phyloP scores from a whole-genome alignment of 92 coral and sea anemone genomes.

The Micromussa lordhowensis region DNA sequence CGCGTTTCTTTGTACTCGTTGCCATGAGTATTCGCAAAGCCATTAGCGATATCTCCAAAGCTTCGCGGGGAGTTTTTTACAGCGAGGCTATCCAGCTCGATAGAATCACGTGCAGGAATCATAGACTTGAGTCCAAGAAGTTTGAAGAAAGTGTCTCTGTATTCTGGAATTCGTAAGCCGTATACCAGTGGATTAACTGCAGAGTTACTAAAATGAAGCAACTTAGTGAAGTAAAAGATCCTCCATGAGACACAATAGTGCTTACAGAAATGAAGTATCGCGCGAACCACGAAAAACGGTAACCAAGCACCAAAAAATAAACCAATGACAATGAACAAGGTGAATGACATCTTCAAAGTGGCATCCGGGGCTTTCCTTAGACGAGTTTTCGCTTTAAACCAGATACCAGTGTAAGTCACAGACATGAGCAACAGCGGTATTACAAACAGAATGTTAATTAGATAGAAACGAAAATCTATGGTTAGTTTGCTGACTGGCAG shows the following conservation, averaged over 20 bases:
- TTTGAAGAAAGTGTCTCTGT: slow-evolving; percentile 37
- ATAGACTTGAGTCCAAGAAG: slow-evolving; percentile 18
- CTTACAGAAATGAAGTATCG: slow-evolving; percentile 24
- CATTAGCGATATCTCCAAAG: slow-evolving; percentile 4
- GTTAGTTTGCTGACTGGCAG: slow-evolving; percentile 61
- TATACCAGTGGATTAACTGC: slow-evolving; percentile 69
- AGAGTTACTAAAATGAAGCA: slow-evolving; percentile 71
- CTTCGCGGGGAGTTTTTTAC: slow-evolving; percentile 8
- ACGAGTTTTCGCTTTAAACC: slow-evolving; percentile 49
- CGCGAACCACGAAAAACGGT: slow-evolving; percentile 70
- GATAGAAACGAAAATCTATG: slow-evolving; percentile 70
- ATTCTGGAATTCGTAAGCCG: slow-evolving; percentile 75
- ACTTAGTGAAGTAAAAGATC: slow-evolving; percentile 64
- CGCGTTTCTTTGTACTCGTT: background rate
- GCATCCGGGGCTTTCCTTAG: slow-evolving; percentile 36
- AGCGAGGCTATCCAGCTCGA: slow-evolving; percentile 34
- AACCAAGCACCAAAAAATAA: slow-evolving; percentile 76
- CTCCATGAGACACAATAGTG: slow-evolving; percentile 68
- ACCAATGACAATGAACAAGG: slow-evolving; percentile 74
- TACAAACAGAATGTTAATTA: slow-evolving; percentile 58
- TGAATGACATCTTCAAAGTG: slow-evolving; percentile 56
- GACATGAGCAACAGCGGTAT: slow-evolving; percentile 67
- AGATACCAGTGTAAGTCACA: slow-evolving; percentile 60
- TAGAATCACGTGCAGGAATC: slow-evolving; percentile 20
- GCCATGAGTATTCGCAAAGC: background rate